Conservation (phyloP, 2,113 vertebrate species). For the Chionodraco myersi region DNA sequence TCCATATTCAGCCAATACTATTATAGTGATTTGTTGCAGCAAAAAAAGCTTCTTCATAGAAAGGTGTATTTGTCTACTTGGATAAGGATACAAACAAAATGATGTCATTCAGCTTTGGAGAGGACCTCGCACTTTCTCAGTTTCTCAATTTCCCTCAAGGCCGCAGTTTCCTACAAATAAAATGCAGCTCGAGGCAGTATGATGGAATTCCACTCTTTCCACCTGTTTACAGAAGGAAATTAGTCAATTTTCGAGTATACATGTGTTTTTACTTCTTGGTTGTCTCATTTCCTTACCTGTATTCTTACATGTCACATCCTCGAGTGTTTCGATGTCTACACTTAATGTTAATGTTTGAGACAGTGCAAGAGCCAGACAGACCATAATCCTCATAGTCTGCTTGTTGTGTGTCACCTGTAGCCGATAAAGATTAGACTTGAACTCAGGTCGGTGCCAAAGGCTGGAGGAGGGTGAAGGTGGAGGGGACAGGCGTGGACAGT, state of each 20-base stretch:
- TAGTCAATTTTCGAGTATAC: slow-evolving; percentile 20
- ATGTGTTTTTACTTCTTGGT: slow-evolving; percentile 7
- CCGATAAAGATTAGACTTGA: slow-evolving; percentile 67
- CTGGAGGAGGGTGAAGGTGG: slow-evolving; percentile 7
- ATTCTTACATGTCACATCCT: slow-evolving; percentile 20
- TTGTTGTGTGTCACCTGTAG: slow-evolving; percentile 72
- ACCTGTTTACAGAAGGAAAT: slow-evolving; percentile 29
- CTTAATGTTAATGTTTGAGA: neutral
- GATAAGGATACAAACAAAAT: slow-evolving; percentile 22
- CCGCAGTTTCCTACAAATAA: neutral
- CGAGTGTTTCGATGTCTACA: slow-evolving; percentile 10
- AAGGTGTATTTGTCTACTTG: slow-evolving; percentile 10
- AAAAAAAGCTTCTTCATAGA: neutral
- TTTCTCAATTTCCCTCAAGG: neutral
- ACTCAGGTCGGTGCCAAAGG: slow-evolving; percentile 38
- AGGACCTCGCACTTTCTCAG: slow-evolving; percentile 3
- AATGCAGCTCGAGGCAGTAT: neutral
- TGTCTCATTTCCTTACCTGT: slow-evolving; percentile 43
- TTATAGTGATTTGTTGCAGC: neutral
- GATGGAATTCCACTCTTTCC: neutral
- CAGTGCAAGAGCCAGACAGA: slow-evolving; percentile 9
- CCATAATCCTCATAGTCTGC: slow-evolving; percentile 67
- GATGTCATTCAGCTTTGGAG: slow-evolving; percentile 20
- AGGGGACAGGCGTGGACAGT: neutral
- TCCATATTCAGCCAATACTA: neutral